Evolutionary conservation across 1,140 invertebrate genomes (phyloP).

Genomic region (Thaumatotibia leucotreta): DNA sequence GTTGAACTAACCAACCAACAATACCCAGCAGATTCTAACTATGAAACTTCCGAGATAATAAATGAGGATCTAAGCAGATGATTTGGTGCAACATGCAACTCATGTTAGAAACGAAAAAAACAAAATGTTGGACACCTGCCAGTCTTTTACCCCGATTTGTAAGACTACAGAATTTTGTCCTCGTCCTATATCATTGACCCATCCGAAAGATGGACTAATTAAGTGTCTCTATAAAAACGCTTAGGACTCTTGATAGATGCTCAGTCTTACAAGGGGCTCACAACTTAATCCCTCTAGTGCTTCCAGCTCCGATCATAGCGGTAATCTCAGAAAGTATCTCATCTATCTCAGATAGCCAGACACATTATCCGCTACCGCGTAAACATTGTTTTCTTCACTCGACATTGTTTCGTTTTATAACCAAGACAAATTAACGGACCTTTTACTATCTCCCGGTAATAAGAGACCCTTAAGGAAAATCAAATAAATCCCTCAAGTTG

Average conservation of each 20-base stretch:
- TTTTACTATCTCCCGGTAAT: slow-evolving; percentile 7
- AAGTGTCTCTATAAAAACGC: too few relatives aligned
- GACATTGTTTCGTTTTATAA: not conserved
- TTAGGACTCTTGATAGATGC: not conserved
- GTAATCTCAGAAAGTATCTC: not conserved
- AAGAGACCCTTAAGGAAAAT: slow-evolving; percentile 1
- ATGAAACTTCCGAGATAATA: too few relatives aligned
- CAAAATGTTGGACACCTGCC: too few relatives aligned
- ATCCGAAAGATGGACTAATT: too few relatives aligned
- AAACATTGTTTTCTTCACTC: not conserved
- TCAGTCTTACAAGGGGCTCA: not conserved
- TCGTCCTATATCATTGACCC: too few relatives aligned
- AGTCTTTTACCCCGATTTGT: too few relatives aligned
- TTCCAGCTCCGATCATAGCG: not conserved
- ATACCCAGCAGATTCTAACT: too few relatives aligned
- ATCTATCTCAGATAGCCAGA: not conserved
- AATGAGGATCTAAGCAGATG: too few relatives aligned
- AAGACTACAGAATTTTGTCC: too few relatives aligned
- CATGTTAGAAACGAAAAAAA: too few relatives aligned
- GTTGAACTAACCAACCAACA: too few relatives aligned
- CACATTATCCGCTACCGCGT: not conserved
- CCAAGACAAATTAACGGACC: slow-evolving; percentile 5
- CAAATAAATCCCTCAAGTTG: slow-evolving; percentile 14
- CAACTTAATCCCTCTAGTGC: not conserved
- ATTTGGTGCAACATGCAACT: too few relatives aligned